These are phyloP conservation scores for Stegostoma tigrinum DNA, from an alignment of 2,113 vertebrate genomes.

Conservation along the genomic window DNA sequence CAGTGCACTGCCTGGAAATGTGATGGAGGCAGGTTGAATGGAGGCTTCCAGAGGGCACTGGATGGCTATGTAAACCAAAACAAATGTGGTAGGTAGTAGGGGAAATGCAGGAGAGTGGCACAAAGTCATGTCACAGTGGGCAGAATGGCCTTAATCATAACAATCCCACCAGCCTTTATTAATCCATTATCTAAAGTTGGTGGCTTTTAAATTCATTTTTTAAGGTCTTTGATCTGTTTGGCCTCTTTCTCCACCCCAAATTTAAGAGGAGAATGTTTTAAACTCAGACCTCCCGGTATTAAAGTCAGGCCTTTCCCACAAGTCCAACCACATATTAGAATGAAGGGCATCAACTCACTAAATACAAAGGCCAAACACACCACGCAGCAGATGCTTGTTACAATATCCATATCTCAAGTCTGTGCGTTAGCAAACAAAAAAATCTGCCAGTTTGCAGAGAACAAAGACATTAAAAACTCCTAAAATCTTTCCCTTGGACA, in stretches of 20 bases:
- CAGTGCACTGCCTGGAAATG: too few species aligned
- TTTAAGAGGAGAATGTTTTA: not conserved
- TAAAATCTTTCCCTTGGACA: not conserved
- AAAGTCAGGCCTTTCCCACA: not conserved
- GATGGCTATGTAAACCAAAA: too few species aligned
- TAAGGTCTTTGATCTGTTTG: not conserved
- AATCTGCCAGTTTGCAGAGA: not conserved
- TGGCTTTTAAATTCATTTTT: not conserved
- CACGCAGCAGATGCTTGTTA: not conserved
- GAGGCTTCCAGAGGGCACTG: too few species aligned
- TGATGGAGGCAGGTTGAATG: too few species aligned
- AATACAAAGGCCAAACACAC: not conserved
- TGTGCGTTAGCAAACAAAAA: not conserved
- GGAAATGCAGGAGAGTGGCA: too few species aligned
- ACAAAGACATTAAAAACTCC: not conserved
- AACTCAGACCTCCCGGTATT: not conserved
- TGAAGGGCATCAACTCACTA: not conserved
- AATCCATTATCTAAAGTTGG: not conserved
- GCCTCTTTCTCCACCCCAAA: not conserved
- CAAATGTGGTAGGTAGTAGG: too few species aligned
- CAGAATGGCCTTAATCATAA: too few species aligned
- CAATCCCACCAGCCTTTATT: not conserved
- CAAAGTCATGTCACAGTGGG: too few species aligned
- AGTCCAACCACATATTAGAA: not conserved
- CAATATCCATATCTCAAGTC: not conserved